Conservation (phyloP, 1,140 invertebrate species). For the Alviniconcha marisindica region DNA sequence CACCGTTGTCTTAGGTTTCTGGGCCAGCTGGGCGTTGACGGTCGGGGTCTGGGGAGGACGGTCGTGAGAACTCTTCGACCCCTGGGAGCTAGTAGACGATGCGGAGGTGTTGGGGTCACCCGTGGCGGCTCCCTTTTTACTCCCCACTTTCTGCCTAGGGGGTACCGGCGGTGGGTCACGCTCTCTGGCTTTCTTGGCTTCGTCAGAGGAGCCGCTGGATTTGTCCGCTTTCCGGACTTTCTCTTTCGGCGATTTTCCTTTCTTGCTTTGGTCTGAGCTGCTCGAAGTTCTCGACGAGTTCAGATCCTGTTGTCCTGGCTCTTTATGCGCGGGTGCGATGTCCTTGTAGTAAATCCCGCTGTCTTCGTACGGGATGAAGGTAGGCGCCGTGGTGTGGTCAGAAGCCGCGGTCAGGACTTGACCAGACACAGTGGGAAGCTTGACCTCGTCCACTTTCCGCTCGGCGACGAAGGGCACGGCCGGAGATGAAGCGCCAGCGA, state of each 20-base stretch:
- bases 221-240: slow-evolving; percentile 10
- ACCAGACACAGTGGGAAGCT: neutral
- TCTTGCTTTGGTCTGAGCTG: slow-evolving; percentile 22
- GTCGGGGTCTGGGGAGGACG: too few relatives aligned
- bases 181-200: neutral
- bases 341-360: slow-evolving; percentile 38
- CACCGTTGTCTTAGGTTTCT: neutral
- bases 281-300: neutral
- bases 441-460: neutral
- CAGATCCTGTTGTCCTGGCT: neutral
- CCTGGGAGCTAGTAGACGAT: neutral
- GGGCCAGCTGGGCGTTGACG: too few relatives aligned
- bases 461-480: too few relatives aligned
- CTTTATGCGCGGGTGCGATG: neutral
- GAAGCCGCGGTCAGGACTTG: neutral
- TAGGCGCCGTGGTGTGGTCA: neutral
- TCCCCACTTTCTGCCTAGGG: slow-evolving; percentile 15
- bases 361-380: slow-evolving; percentile 24
- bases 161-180: slow-evolving; percentile 14
- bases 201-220: slow-evolving; percentile 3
- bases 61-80: neutral
- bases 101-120: neutral
- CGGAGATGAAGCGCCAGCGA: neutral
- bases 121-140: neutral
- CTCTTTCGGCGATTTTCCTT: neutral